These are phyloP conservation scores for Bradypodion pumilum DNA, from an alignment of 2,797 vertebrate species.

Conservation along the genomic window DNA sequence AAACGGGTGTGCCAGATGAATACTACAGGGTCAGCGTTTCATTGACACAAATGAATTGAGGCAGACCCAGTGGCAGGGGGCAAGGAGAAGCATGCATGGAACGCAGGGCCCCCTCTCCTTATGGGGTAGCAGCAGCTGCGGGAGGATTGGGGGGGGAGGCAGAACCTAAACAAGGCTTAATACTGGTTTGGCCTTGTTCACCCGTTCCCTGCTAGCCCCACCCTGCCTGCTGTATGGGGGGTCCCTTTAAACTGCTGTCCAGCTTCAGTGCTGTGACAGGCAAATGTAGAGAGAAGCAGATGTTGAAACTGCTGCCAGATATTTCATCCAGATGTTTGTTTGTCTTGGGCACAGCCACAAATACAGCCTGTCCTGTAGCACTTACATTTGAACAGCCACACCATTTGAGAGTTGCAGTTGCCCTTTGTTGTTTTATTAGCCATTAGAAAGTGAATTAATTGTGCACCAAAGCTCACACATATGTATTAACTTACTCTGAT, in stretches of 20 bases:
- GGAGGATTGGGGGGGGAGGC: not conserved
- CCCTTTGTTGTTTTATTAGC: not conserved
- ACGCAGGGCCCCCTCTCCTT: not conserved
- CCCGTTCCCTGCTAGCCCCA: constrained; percentile 17
- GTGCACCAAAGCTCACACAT: not conserved
- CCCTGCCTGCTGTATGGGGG: constrained; percentile 24
- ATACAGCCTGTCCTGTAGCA: constrained; percentile 26
- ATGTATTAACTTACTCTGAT: not conserved
- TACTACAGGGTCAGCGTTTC: not conserved
- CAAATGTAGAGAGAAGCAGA: constrained; percentile 40
- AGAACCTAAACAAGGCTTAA: constrained; percentile 35
- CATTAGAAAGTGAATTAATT: not conserved
- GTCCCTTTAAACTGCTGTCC: constrained; percentile 19
- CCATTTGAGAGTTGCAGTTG: not conserved
- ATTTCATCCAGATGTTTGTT: constrained; percentile 44
- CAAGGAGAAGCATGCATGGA: not conserved
- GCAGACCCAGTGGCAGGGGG: not conserved
- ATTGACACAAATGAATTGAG: constrained; percentile 4
- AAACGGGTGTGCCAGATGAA: not conserved
- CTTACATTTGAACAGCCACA: constrained; percentile 24
- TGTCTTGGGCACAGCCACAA: constrained; percentile 30
- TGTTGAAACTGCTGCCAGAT: constrained; percentile 34
- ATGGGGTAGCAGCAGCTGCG: constrained; percentile 23
- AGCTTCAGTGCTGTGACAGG: constrained; percentile 33
- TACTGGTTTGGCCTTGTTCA: constrained; percentile 14